These are phyloP conservation scores for Ptychadena robeensis DNA, from an alignment of 2,797 vertebrate species.

Conservation along the genomic window DNA sequence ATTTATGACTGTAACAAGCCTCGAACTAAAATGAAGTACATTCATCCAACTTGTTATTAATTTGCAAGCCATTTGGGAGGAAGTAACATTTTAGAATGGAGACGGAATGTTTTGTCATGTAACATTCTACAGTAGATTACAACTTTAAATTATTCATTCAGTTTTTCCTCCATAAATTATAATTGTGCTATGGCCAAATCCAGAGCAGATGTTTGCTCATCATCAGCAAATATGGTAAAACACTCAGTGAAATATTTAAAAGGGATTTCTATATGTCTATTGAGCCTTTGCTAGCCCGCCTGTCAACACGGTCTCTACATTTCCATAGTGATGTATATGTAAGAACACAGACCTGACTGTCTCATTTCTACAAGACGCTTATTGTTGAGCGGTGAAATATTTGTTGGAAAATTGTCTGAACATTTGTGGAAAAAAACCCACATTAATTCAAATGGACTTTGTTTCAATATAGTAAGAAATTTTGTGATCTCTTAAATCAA, in stretches of 20 bases:
- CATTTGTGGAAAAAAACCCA: neutral
- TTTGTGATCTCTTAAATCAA: too few relatives aligned
- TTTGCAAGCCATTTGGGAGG: slow-evolving; percentile 33
- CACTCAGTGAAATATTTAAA: slow-evolving; percentile 56
- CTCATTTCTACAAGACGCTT: slow-evolving; percentile 12
- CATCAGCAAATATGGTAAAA: slow-evolving; percentile 52
- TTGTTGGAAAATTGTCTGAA: slow-evolving; percentile 10
- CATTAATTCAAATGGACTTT: neutral
- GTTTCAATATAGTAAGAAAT: too few relatives aligned
- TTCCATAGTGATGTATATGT: slow-evolving; percentile 27
- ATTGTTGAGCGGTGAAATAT: slow-evolving; percentile 21
- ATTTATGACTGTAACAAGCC: neutral
- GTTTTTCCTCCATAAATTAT: slow-evolving; percentile 58
- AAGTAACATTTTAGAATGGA: slow-evolving; percentile 37
- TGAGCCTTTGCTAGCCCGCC: slow-evolving; percentile 20
- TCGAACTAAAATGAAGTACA: slow-evolving; percentile 7
- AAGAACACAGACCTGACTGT: slow-evolving; percentile 28
- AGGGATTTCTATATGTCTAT: slow-evolving; percentile 52
- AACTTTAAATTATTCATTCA: slow-evolving; percentile 47
- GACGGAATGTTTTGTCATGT: slow-evolving; percentile 30
- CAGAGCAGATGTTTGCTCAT: slow-evolving; percentile 53
- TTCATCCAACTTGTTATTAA: slow-evolving; percentile 23
- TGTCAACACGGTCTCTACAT: slow-evolving; percentile 53
- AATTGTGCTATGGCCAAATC: slow-evolving; percentile 44
- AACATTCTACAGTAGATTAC: slow-evolving; percentile 39